Percentiles rank a stretch among this genome's conserved stretches.
Evolutionary conservation across 2,113 vertebrate genomes (phyloP).

Genomic region (Scomber scombrus): DNA sequence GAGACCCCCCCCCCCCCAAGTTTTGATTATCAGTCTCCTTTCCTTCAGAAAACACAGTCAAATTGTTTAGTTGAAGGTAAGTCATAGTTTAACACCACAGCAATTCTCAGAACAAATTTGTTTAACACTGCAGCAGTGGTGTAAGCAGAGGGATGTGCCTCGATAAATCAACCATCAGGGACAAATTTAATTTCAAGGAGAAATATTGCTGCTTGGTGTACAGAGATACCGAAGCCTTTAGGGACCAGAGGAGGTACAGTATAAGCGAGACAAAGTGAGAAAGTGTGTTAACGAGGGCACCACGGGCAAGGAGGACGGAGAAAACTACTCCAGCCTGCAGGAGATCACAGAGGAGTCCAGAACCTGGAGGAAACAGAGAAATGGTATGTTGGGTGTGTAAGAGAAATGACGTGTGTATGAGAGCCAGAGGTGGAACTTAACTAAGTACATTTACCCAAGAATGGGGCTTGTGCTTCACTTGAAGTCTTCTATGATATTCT

Average conservation of each 20-base stretch:
- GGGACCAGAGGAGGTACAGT: slow-evolving; percentile 42
- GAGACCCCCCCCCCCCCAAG: neutral
- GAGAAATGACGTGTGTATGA: neutral
- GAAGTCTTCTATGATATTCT: too few species aligned
- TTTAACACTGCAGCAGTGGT: slow-evolving; percentile 35
- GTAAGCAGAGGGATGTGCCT: slow-evolving; percentile 19
- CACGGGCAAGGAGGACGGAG: slow-evolving; percentile 61
- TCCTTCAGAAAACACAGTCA: neutral
- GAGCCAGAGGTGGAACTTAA: neutral
- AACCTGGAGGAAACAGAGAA: slow-evolving; percentile 20
- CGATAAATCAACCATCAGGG: slow-evolving; percentile 65
- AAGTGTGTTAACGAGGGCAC: slow-evolving; percentile 57
- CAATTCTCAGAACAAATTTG: slow-evolving; percentile 37
- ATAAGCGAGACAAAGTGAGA: slow-evolving; percentile 38
- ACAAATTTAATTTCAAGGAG: slow-evolving; percentile 70
- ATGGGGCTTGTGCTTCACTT: neutral
- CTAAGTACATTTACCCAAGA: neutral
- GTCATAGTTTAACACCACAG: slow-evolving; percentile 2
- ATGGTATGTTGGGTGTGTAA: slow-evolving; percentile 10
- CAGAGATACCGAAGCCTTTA: slow-evolving; percentile 49
- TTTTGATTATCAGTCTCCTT: neutral
- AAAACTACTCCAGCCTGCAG: slow-evolving; percentile 70
- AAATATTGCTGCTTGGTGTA: slow-evolving; percentile 57
- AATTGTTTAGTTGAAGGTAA: slow-evolving; percentile 3
- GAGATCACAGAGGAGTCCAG: slow-evolving; percentile 56